These are phyloP conservation scores for Halesus radiatus DNA, from an alignment of 1,140 invertebrate species.

Conservation along the genomic window DNA sequence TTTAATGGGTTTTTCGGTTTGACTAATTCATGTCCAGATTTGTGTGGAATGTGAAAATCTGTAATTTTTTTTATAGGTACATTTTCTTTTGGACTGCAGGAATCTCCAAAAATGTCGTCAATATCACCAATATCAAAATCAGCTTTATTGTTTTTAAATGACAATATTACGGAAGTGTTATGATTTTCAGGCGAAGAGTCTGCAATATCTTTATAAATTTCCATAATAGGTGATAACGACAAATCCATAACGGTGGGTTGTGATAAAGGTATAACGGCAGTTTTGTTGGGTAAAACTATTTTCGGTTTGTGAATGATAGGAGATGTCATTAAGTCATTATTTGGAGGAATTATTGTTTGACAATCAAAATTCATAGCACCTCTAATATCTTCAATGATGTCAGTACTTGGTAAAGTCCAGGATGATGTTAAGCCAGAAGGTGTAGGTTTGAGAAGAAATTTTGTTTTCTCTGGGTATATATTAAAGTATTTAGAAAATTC, in stretches of 20 bases:
- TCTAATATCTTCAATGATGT: constrained; percentile 14
- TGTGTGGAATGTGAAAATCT: neutral
- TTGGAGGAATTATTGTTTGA: neutral
- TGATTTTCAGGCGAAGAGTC: neutral
- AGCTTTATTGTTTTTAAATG: neutral
- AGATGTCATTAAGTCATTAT: neutral
- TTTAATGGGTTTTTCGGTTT: constrained; percentile 59
- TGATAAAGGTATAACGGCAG: too few relatives aligned
- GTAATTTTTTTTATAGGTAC: neutral
- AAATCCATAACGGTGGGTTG: neutral
- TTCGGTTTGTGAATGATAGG: too few relatives aligned
- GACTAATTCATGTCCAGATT: neutral
- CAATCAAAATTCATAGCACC: constrained; percentile 28
- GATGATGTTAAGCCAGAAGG: constrained; percentile 10
- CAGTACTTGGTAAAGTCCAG: constrained; percentile 19
- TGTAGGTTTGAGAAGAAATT: neutral
- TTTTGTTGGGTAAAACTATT: too few relatives aligned
- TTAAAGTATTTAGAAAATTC: constrained; percentile 3
- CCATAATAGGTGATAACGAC: neutral
- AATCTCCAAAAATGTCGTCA: constrained; percentile 65
- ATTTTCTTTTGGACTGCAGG: constrained; percentile 9
- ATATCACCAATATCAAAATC: constrained; percentile 58
- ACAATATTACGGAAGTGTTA: neutral
- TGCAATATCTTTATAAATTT: neutral
- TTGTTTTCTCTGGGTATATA: neutral